Evolutionary conservation across 1,140 invertebrate genomes (phyloP), one percentile per base, ranked within the genome.

Genomic region (Octopus sinensis): DNA sequence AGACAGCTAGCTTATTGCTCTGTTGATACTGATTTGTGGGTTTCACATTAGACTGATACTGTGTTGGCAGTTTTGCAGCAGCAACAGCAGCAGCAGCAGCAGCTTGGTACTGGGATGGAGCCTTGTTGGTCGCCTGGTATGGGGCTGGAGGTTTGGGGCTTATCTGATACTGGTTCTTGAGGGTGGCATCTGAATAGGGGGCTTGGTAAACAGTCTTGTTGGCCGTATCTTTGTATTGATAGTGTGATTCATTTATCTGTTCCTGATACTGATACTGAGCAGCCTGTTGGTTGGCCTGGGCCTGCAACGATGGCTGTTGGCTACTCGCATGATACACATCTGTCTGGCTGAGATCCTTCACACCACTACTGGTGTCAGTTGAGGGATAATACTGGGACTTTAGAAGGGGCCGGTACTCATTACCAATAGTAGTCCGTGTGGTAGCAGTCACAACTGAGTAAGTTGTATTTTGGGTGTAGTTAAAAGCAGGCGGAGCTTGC

Each of bases 251-350:
- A 77, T n/a, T 77, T 0, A 77, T 51, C 7, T 13, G 5, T 43
- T 77, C 76, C 4, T 77, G 76, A 77, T 77, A 77, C 43, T 17
- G 43, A 77, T 77, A 77, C 52, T 51, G 76, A 43, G 4, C 23
- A 17, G 23, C 23, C 43, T 1, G 56, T 62, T 62, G 56, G 17
- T 1, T 62, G 9, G 56, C 9, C 56, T 62, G 56, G 6, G 68
- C 13, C 13, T 73, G 68, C 68, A 13, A 23, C 30, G 68, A n/a
- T 73, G 6, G 68, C 30, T 10, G 68, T 17, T 73, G 68, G 68
- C 30, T 73, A 4, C 17, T 73, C 5, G 68, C 30, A 6, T 73
- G 68, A 73, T 73, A 73, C 30, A 23, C 13, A 0, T 73, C 68
- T 73, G 7, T 13, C 68, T 73, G 68, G 68, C 68, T 12, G 68